These are phyloP conservation scores for Triplophysa tibetana DNA, from an alignment of 2,113 vertebrate species.

Conservation along the genomic window DNA sequence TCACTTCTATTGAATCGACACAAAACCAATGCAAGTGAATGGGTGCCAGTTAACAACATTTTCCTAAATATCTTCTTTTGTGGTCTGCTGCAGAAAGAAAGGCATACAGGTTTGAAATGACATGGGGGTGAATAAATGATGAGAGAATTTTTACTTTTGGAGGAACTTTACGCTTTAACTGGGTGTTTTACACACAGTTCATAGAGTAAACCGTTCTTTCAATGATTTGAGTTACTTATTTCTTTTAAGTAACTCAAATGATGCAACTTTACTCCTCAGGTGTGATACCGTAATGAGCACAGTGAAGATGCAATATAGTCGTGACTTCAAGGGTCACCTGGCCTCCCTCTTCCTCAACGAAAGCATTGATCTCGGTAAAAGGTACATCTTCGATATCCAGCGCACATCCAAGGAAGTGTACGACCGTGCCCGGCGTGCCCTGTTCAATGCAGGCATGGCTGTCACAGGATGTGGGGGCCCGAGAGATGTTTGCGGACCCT, in stretches of 20 bases:
- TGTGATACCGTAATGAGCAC: slow-evolving; percentile 86
- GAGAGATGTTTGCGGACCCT: slow-evolving; percentile 48
- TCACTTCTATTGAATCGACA: too few relatives aligned
- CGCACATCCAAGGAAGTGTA: slow-evolving; percentile 87
- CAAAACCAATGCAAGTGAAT: too few relatives aligned
- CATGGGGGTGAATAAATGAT: too few relatives aligned
- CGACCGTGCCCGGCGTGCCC: slow-evolving; percentile 80
- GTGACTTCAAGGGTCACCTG: slow-evolving; percentile 85
- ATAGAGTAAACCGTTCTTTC: too few relatives aligned
- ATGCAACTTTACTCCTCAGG: slow-evolving; percentile 58
- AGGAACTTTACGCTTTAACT: too few relatives aligned
- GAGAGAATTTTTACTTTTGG: too few relatives aligned
- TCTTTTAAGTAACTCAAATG: neutral
- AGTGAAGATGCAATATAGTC: slow-evolving; percentile 89
- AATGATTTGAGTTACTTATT: too few relatives aligned
- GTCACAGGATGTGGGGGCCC: slow-evolving; percentile 74
- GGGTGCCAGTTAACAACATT: too few relatives aligned
- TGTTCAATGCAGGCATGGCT: slow-evolving; percentile 81
- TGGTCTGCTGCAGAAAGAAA: too few relatives aligned
- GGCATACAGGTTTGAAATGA: too few relatives aligned
- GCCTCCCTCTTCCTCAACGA: slow-evolving; percentile 86
- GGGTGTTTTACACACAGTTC: too few relatives aligned
- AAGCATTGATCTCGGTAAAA: slow-evolving; percentile 86
- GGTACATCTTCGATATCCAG: slow-evolving; percentile 84
- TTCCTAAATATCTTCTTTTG: too few relatives aligned